Evolutionary conservation across 2,888 invertebrate genomes (phyloP), one percentile per base, ranked within the genome.

Genomic region (Rotaria sp.): DNA sequence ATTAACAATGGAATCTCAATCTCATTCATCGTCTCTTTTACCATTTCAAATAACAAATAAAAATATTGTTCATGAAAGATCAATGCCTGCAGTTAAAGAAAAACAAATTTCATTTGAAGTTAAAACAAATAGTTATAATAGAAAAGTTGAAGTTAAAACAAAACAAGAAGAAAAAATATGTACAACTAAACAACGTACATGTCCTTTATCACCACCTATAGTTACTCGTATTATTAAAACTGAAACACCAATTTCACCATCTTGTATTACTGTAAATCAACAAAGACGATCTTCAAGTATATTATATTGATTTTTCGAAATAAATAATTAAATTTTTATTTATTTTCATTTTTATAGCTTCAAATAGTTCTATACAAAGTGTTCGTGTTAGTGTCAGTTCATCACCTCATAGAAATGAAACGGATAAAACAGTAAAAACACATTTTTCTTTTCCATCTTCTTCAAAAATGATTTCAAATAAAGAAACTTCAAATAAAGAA

Each of bases 121-220:
- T 80, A 80, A 45, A n/a, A n/a, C 80, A 45, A 80, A 41, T 45
- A 80, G 26, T 26, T 45, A 45, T 45, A 80, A 45, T n/a, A 24
- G 45, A 45, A 80, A 80, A 80, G 45, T 80, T n/a, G 80, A 80
- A 80, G 80, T 80, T 24, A 80, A 80, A 80, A 80, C 80, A 45
- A 80, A 45, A 80, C 80, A 80, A 80, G 80, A 80, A 45, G 80
- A 80, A 24, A 80, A 10, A n/a, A 80, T 80, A 26, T 80, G 67
- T 67, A 67, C 67, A 67, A 67, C 26, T 1, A 80, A 80, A 45
- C 45, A 80, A 45, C 18, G 50, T 50, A 3, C 18, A 50, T 50
- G 13, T 18, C n/a, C 41, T 11, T 0, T 18, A 80, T 41, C 80
- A 13, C 45, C 67, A 30, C 5, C 67, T 8, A 67, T 67, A 18